Percentiles rank a stretch among this genome's conserved stretches.
Evolutionary conservation across 30 jellyfish, hydroid and myxozoan genomes (phyloP).

Genomic region (Turritopsis rubra): DNA sequence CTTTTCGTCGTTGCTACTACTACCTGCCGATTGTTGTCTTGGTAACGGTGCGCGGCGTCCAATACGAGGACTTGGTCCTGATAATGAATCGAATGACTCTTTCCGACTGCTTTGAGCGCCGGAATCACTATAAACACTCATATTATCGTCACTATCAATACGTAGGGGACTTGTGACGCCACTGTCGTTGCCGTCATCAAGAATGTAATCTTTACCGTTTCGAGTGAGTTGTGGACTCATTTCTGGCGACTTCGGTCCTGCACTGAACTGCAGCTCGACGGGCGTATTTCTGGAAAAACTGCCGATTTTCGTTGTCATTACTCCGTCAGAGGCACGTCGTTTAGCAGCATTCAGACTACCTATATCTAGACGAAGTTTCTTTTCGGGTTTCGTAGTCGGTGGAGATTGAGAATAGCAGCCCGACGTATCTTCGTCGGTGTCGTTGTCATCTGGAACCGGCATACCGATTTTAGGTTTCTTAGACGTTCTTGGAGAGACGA

Average conservation of each 20-base stretch:
- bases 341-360: neutral
- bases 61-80: slow-evolving; percentile 69
- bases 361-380: slow-evolving; percentile 14
- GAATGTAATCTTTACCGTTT: neutral
- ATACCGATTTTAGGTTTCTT: slow-evolving; percentile 63
- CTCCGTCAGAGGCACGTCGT: slow-evolving; percentile 1
- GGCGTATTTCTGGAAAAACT: slow-evolving; percentile 3
- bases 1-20: slow-evolving; percentile 57
- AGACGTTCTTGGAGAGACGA: slow-evolving; percentile 80
- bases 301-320: slow-evolving; percentile 13
- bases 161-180: slow-evolving; percentile 41
- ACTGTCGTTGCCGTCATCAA: slow-evolving; percentile 32
- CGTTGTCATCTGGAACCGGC: slow-evolving; percentile 24
- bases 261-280: slow-evolving; percentile 4
- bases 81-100: slow-evolving; percentile 76
- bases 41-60: slow-evolving; percentile 37
- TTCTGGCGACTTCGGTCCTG: slow-evolving; percentile 18
- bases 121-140: slow-evolving; percentile 74
- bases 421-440: slow-evolving; percentile 23
- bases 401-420: slow-evolving; percentile 34
- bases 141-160: slow-evolving; percentile 68
- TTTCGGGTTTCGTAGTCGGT: slow-evolving; percentile 9
- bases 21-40: slow-evolving; percentile 44
- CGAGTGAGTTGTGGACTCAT: slow-evolving; percentile 2
- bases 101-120: slow-evolving; percentile 75